phyloP scores from a whole-genome alignment of 2,888 invertebrate genomes.

The Lagria hirta region DNA sequence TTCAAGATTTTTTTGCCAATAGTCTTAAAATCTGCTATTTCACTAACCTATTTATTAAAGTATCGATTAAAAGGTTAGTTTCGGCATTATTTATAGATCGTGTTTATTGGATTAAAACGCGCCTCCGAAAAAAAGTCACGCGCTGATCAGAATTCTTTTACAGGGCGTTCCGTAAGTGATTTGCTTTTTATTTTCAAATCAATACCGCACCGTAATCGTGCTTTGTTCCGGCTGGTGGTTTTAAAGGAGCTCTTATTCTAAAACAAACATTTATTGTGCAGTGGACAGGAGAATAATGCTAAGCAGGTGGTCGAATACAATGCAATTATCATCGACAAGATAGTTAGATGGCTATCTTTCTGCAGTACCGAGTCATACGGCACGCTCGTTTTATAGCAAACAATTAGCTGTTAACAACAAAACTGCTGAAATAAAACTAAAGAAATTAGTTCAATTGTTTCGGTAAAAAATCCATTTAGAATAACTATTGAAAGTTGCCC shows the following conservation, averaged over 20 bases:
- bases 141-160: too few species aligned
- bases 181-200: neutral
- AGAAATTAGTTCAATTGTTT: neutral
- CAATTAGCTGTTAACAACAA: conserved; percentile 30
- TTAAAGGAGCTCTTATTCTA: conserved; percentile 21
- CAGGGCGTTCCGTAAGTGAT: too few species aligned
- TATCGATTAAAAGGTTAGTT: conserved; percentile 12
- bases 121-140: too few species aligned
- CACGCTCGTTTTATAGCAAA: conserved; percentile 28
- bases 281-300: conserved; percentile 34
- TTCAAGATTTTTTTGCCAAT: too few species aligned
- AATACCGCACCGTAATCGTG: conserved; percentile 1
- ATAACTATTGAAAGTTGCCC: neutral
- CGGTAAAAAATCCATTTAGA: neutral
- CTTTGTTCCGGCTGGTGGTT: conserved; percentile 20
- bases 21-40: too few species aligned
- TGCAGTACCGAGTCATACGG: conserved; percentile 27
- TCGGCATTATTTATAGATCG: conserved; percentile 10
- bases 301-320: conserved; percentile 36
- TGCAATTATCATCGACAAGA: conserved; percentile 35
- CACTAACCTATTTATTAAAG: too few species aligned
- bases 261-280: conserved; percentile 22
- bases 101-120: conserved; percentile 10
- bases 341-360: conserved; percentile 27
- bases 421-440: too few species aligned